Conservation (phyloP, 2,888 invertebrate genomes). For the Microdon myrmicae region DNA sequence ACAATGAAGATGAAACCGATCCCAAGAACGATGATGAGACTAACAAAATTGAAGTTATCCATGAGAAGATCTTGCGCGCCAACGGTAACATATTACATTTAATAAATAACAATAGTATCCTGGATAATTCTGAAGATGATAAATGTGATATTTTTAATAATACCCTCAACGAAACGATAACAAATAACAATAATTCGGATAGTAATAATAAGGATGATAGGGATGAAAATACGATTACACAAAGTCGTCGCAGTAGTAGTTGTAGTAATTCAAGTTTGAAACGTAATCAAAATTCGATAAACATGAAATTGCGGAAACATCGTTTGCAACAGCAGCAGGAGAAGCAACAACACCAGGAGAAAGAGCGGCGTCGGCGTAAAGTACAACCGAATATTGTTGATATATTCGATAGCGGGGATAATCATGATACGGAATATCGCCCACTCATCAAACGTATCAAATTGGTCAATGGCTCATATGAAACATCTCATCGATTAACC, state of each 20-base stretch:
- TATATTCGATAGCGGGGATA: slow-evolving; percentile 12
- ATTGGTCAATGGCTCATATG: slow-evolving; percentile 55
- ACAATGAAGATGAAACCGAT: not conserved
- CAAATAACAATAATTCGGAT: slow-evolving; percentile 14
- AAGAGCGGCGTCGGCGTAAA: slow-evolving; percentile 18
- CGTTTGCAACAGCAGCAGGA: slow-evolving; percentile 32
- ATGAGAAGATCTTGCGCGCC: not conserved
- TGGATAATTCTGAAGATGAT: slow-evolving; percentile 11
- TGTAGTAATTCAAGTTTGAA: slow-evolving; percentile 56
- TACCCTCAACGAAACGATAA: slow-evolving; percentile 1
- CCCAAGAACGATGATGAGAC: not conserved
- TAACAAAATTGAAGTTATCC: not conserved
- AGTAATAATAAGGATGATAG: slow-evolving; percentile 3
- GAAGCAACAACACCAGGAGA: slow-evolving; percentile 4
- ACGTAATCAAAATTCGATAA: slow-evolving; percentile 55
- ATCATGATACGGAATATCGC: slow-evolving; percentile 3
- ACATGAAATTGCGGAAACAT: slow-evolving; percentile 53
- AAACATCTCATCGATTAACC: slow-evolving; percentile 46
- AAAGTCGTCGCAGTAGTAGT: slow-evolving; percentile 54
- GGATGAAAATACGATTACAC: slow-evolving; percentile 28
- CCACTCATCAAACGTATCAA: slow-evolving; percentile 55
- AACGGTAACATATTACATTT: slow-evolving; percentile 27
- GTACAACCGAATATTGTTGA: slow-evolving; percentile 3
- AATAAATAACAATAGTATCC: slow-evolving; percentile 34
- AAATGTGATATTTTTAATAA: slow-evolving; percentile 10